A percentile compares a stretch with the other conserved stretches of the same genome.
Evolutionary conservation across 2,797 vertebrate genomes (phyloP).

Genomic region (Catharus ustulatus): DNA sequence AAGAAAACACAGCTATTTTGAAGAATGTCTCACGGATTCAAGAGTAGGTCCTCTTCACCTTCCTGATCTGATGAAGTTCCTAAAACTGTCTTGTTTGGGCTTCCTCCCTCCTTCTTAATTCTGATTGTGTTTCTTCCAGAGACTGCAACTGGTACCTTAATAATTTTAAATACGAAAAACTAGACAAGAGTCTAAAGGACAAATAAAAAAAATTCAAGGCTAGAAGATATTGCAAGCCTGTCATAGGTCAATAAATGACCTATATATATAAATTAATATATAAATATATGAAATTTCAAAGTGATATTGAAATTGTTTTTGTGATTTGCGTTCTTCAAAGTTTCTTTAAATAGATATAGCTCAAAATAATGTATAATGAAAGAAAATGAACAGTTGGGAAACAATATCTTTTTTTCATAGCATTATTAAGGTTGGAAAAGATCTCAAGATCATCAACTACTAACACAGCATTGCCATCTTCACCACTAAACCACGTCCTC

Average conservation of each 20-base stretch:
- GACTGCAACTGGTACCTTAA: neutral
- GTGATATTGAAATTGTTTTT: neutral
- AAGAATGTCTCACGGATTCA: neutral
- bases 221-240: neutral
- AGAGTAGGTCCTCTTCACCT: neutral
- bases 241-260: neutral
- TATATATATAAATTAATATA: neutral
- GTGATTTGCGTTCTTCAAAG: neutral
- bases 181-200: neutral
- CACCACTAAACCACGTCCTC: neutral
- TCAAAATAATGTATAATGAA: neutral
- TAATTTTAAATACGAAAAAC: neutral
- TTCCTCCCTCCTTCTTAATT: neutral
- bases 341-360: neutral
- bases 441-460: neutral
- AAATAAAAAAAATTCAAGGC: neutral
- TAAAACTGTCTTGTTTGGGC: neutral
- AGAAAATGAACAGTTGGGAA: neutral
- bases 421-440: neutral
- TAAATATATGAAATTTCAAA: neutral
- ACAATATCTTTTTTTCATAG: neutral
- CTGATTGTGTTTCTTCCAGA: neutral
- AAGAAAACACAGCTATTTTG: neutral
- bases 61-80: neutral
- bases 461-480: neutral